These are phyloP conservation scores for Steinernema scapterisci DNA, from an alignment of 2,888 invertebrate species.

Conservation along the genomic window DNA sequence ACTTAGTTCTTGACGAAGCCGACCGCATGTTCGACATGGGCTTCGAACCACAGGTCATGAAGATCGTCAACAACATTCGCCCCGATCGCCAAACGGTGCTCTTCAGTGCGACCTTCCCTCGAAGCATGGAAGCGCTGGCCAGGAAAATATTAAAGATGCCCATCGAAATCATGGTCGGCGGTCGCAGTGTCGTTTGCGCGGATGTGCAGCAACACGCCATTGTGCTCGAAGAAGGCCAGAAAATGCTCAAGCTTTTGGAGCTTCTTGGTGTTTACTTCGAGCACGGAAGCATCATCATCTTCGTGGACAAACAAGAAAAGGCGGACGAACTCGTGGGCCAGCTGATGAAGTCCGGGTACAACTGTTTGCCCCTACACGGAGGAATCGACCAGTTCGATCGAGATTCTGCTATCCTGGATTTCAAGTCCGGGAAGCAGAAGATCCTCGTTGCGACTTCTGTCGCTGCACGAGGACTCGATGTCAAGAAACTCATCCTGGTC, in stretches of 20 bases:
- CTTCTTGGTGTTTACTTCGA: constrained; percentile 74
- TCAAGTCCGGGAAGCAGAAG: constrained; percentile 90
- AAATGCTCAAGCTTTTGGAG: constrained; percentile 94
- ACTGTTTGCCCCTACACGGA: constrained; percentile 95
- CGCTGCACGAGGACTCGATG: constrained; percentile 96
- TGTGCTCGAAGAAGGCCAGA: constrained; percentile 90
- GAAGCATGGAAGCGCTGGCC: constrained; percentile 98
- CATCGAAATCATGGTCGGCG: constrained; percentile 87
- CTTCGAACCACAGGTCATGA: constrained; percentile 97
- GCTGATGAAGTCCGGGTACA: constrained; percentile 92
- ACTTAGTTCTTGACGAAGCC: constrained; percentile 96
- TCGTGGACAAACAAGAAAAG: constrained; percentile 57
- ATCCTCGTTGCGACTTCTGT: constrained; percentile 93
- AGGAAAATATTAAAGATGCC: constrained; percentile 89
- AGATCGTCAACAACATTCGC: constrained; percentile 89
- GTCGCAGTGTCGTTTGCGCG: constrained; percentile 92
- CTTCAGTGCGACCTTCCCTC: constrained; percentile 97
- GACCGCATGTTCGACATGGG: constrained; percentile 99
- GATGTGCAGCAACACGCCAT: constrained; percentile 95
- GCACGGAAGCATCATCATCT: constrained; percentile 84
- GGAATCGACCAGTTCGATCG: constrained; percentile 99
- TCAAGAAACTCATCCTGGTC: constrained; percentile 93
- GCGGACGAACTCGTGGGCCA: constrained; percentile 78
- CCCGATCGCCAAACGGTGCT: constrained; percentile 92
- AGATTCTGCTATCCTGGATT: constrained; percentile 95